Evolutionary conservation across 1,140 invertebrate species (phyloP).

Genomic region (Orussus abietinus): DNA sequence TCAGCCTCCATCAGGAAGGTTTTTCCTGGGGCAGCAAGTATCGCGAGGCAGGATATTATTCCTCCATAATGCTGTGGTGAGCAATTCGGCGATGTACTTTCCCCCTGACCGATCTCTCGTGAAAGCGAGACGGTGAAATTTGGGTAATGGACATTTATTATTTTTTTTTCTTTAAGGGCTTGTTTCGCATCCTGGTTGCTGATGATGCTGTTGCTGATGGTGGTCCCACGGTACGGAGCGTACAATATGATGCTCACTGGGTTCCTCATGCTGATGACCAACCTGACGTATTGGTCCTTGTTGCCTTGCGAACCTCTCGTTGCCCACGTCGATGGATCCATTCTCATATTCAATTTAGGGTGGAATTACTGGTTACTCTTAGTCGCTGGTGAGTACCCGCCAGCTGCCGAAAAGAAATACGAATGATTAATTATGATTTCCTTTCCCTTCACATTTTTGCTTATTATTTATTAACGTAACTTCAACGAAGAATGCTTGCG

Average conservation of each 20-base stretch:
- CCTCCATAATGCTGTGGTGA: slow-evolving; percentile 87
- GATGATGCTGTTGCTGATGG: slow-evolving; percentile 86
- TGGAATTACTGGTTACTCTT: slow-evolving; percentile 93
- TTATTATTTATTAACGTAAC: too few species aligned
- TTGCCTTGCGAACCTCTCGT: slow-evolving; percentile 75
- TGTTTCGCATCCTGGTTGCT: slow-evolving; percentile 86
- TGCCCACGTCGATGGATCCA: slow-evolving; percentile 80
- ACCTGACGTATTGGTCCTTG: slow-evolving; percentile 78
- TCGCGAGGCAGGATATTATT: slow-evolving; percentile 89
- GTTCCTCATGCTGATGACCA: slow-evolving; percentile 69
- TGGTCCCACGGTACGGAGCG: slow-evolving; percentile 90
- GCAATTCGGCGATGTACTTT: slow-evolving; percentile 14
- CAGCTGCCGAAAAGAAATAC: too few species aligned
- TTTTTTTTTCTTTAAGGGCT: slow-evolving; percentile 61
- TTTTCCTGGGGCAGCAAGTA: slow-evolving; percentile 95
- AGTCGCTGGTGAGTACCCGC: slow-evolving; percentile 70
- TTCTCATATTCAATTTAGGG: slow-evolving; percentile 77
- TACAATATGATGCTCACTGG: slow-evolving; percentile 83
- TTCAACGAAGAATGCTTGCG: too few species aligned
- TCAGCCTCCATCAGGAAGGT: slow-evolving; percentile 91
- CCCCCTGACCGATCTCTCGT: not conserved
- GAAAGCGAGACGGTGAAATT: not conserved
- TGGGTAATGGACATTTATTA: too few species aligned
- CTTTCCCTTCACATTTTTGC: too few species aligned
- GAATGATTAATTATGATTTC: too few species aligned